Evolutionary conservation across 2,113 vertebrate genomes (phyloP), one percentile per base, ranked within the genome.

Genomic region (Noturus placidus): DNA sequence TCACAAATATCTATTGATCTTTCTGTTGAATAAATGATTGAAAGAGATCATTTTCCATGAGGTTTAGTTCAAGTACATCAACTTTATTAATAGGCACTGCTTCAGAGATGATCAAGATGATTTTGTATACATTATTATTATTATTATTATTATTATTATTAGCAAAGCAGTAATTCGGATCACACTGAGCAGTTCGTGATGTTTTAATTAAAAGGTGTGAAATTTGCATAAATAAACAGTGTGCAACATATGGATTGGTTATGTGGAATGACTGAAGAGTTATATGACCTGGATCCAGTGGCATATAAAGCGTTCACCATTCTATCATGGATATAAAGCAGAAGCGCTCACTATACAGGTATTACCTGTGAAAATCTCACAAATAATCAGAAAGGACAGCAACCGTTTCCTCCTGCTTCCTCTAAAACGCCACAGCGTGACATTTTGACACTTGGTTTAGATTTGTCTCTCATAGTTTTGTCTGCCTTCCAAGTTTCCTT

Each of bases 401-500:
- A 15, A 11, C 14, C 4, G 77, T n/a, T 54, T 50, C 42, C 38
- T 27, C 8, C 38, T 46, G 22, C 72, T 22, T 52, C 50, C 77
- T 54, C 17, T 52, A 7, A 54, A 79, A 56, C 30, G 46, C 46
- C 30, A 22, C 50, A 33, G 77, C 15, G 15, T 56, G 77, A 79
- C 57, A 8, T 83, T 76, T 57, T 30, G 76, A 54, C 76, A 54
- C 54, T 79, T 33, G 77, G 82, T n/a, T 69, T 84, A 33, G 52
- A 63, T 30, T n/a, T 30, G 50, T 14, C 27, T 78, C 10, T 27
- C 50, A 42, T 46, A 19, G 42, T 54, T 79, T 22, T 46, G 42
- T 67, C 42, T 20, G 82, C 63, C n/a, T 50, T 86, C 25, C 61
- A 17, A 67, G 38, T 42, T 25, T 22, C 20, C n/a, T 15, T 46